Base-by-base conservation (phyloP, 2,113 vertebrate genomes). In the Strix aluco region DNA sequence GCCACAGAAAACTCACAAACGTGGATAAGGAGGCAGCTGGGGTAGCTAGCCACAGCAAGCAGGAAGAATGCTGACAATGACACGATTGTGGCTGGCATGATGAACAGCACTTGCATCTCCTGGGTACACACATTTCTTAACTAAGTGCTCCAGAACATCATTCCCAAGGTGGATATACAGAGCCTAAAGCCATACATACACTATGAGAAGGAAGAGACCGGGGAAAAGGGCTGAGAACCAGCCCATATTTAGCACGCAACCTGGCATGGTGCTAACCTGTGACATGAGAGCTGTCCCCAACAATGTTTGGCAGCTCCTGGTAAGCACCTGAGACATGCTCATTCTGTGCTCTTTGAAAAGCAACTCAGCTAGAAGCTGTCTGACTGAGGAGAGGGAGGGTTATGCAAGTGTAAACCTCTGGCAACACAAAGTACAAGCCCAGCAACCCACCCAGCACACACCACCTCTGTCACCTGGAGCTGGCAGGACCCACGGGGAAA, bases 401-500 rank as follows among this genome's bases (percentile, higher is more conserved):
- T 73, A 18, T 57, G 19, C 36, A 44, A 38, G 18, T 3, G 26
- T n/a, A 82, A 82, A 44, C 38, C 18, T 87, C 52, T 22, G 36
- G 17, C 29, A 66, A 59, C 58, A 75, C n/a, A 30, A 81, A 75
- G 32, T 22, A 32, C 32, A 32, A 74, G 44, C 44, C 61, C 61
- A 87, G n/a, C 3, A 47, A 42, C 23, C 12, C 67, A 38, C 11
- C 16, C 38, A 23, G 16, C 0, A 13, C 57, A 44, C 34, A 46
- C 6, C 1, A 1, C 21, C 42, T 81, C 26, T 81, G 46, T 65
- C 3, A 4, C 70, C 15, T 0, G 1, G 32, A 42, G 38, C 70
- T 75, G 57, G 26, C 78, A 93, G 52, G 20, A 90, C 9, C 12
- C 46, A 16, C 30, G 44, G 71, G 40, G 58, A 65, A 90, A 61